Evolutionary conservation across 1,140 invertebrate genomes (phyloP).

Genomic region (Megathymus violae): DNA sequence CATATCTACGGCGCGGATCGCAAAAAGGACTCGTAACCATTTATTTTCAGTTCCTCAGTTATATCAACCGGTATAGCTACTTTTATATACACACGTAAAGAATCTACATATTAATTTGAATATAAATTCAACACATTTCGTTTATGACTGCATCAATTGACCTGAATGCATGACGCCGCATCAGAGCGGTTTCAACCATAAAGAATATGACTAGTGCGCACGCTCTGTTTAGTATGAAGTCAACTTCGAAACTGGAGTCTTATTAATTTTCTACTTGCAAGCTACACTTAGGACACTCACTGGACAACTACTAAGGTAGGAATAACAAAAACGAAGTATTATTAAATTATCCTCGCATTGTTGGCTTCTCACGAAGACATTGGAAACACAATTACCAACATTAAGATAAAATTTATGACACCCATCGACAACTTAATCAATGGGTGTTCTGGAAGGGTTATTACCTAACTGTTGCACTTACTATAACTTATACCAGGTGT

Average conservation of each 20-base stretch:
- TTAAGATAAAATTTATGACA: slow-evolving; percentile 14
- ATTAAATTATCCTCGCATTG: not conserved
- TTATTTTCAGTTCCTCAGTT: no score
- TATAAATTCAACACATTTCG: no score
- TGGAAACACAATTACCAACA: not conserved
- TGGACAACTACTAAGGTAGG: not conserved
- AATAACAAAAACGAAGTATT: not conserved
- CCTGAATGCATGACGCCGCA: no score
- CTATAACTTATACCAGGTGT: slow-evolving; percentile 13
- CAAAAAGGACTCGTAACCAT: no score
- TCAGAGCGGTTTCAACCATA: no score
- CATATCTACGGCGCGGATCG: no score
- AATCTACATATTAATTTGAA: no score
- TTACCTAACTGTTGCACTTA: not conserved
- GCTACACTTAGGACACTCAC: not conserved
- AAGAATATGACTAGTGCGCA: no score
- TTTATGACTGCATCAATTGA: no score
- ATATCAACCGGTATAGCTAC: no score
- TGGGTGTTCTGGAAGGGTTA: not conserved
- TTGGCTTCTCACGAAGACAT: not conserved
- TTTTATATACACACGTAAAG: no score
- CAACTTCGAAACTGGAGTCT: not conserved
- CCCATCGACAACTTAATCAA: slow-evolving; percentile 15
- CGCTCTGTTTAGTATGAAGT: not conserved
- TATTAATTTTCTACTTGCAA: not conserved